Base-by-base conservation (phyloP, 2,113 vertebrate species). In the Typhlomys cinereus region DNA sequence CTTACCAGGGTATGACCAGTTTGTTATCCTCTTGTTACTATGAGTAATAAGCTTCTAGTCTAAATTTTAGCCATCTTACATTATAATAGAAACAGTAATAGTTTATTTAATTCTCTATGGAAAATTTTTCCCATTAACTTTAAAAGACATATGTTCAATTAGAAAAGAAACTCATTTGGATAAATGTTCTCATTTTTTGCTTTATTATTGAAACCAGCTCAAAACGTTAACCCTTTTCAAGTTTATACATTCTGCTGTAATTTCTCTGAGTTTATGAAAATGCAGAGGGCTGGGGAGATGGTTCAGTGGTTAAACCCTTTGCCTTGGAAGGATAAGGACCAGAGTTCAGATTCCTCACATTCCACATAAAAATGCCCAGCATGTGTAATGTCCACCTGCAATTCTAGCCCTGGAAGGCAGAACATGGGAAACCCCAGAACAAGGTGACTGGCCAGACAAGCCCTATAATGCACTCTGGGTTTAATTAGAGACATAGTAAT, bases 51-150 rank as follows among this genome's bases (percentile, higher is more conserved):
- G 29, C 50, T 90, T 23, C 66, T 95, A 7, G 61, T 90, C n/a
- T 34, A 90, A 85, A 70, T 88, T 85, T 95, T 89, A 87, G 17
- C 50, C 48, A 88, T 85, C 4, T 94, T 91, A 13, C 57, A n/a
- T 67, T 62, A 50, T 84, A 93, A 69, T 92, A 94, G 90, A 90
- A 91, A 69, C 25, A 36, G 48, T 70, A 78, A 78, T 89, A 90
- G 14, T 41, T 87, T 90, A 84, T 90, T 89, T 83, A 79, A 88
- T 85, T 94, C 90, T 93, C 70, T 88, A 39, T 67, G 75, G 85
- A 95, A 95, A 88, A 34, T 82, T 95, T 93, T 88, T 93, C 86
- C 71, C 84, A 67, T 94, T 92, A 93, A 50, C 36, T 86, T 95
- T 85, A 91, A 83, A 88, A 88, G 52, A 48, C 36, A 62, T 66